Percentiles rank a stretch among this genome's conserved stretches.
Conservation (phyloP, 2,113 vertebrate genomes). For the Bubo bubo region DNA sequence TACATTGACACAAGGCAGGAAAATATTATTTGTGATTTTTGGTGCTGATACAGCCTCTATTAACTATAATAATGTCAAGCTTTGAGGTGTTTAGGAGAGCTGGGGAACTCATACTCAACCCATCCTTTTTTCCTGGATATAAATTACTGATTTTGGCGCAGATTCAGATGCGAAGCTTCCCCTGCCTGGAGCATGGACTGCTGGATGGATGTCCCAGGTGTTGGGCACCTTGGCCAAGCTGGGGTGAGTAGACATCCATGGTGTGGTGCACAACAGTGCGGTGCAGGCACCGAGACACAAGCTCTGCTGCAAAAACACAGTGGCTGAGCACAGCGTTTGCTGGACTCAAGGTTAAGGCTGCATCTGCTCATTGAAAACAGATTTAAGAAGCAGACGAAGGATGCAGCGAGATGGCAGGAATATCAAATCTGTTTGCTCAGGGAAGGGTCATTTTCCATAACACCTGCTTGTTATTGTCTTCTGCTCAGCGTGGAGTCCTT, state of each 20-base stretch:
- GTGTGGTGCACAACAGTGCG: no score
- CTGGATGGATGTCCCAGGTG: accelerated
- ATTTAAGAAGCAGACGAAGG: neutral
- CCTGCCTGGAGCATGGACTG: neutral
- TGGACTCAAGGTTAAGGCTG: neutral
- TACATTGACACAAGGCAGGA: neutral
- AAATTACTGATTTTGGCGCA: neutral
- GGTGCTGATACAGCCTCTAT: neutral
- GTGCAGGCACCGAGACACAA: neutral
- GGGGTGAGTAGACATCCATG: accelerated
- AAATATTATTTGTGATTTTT: neutral
- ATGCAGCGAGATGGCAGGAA: neutral
- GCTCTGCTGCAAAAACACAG: neutral
- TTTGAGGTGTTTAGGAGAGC: neutral
- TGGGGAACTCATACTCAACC: accelerated
- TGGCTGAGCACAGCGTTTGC: accelerated
- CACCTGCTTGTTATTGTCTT: neutral
- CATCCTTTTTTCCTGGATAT: neutral
- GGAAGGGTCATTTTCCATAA: neutral
- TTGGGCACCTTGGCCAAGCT: neutral
- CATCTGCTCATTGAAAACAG: neutral
- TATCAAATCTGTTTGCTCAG: neutral
- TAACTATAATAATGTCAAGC: neutral
- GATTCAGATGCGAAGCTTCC: neutral
- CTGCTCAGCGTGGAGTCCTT: neutral